phyloP scores from a whole-genome alignment of 2,113 vertebrate species.

The Chionodraco myersi region DNA sequence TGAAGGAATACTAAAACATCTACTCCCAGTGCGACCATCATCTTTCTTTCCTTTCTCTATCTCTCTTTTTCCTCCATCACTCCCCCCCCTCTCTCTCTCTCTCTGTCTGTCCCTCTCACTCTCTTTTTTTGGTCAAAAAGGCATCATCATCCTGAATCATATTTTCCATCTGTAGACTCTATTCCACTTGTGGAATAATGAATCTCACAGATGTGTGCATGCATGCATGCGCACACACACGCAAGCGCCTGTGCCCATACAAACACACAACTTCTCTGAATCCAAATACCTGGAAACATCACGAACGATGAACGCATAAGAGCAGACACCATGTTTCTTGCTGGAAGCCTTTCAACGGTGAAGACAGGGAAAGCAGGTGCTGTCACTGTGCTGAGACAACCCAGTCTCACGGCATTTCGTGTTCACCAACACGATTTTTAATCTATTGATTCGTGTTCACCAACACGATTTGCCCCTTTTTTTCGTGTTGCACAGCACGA shows the following conservation, averaged over 20 bases:
- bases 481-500: no score
- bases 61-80: neutral
- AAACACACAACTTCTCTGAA: conserved; percentile 41
- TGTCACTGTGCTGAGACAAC: conserved; percentile 15
- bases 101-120: neutral
- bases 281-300: conserved; percentile 59
- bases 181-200: conserved; percentile 72
- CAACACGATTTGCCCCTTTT: no score
- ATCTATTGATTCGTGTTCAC: no score
- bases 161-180: conserved; percentile 77
- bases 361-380: conserved; percentile 56
- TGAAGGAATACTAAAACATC: conserved; percentile 63
- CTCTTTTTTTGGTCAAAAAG: conserved; percentile 61
- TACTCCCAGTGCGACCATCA: conserved; percentile 42
- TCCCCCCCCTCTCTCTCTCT: neutral
- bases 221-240: conserved; percentile 41
- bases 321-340: conserved; percentile 52
- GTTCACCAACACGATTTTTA: no score
- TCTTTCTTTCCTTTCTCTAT: conserved; percentile 29
- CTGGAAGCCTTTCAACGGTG: conserved; percentile 39
- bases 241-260: conserved; percentile 51
- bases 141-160: conserved; percentile 75
- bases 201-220: conserved; percentile 73
- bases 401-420: no score
- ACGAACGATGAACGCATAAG: conserved; percentile 28